Evolutionary conservation across 2,888 invertebrate genomes (phyloP), one percentile per base, ranked within the genome.

Genomic region (Dascillus cervinus): DNA sequence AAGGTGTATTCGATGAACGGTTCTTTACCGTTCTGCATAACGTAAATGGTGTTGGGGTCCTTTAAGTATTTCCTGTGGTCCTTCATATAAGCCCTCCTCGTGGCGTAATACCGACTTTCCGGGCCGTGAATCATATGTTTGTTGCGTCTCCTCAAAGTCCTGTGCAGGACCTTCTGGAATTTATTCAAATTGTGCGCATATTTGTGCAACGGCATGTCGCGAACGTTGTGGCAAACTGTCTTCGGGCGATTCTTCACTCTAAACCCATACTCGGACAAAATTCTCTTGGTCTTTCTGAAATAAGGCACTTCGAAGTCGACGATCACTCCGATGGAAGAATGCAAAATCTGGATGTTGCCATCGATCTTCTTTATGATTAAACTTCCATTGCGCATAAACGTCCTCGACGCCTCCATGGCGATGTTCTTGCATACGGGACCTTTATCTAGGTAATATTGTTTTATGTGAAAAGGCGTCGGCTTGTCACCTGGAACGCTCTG

Each of bases 321-420:
- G 2, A 33, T 25, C 24, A 28, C 24, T 11, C 37, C 34, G n/a
- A n/a, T n/a, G 13, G 26, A 32, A 2, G 37, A 19, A 15, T 32
- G 6, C 1, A 38, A 26, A 3, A 42, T 30, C 5, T 26, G 15
- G 15, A 40, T 22, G 9, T 31, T 33, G 6, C 42, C 42, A 35
- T 44, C 37, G 20, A 5, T 22, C 10, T 36, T 28, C n/a, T 39
- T 42, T 13, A 41, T 42, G 9, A 44, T 11, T 5, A 40, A 6
- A 19, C 26, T 34, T 4, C 44, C 44, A 19, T 30, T 33, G 3
- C 40, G 36, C 13, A 36, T 22, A 27, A 38, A 41, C 5, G 37
- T 42, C 17, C 44, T 29, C 3, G 35, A 42, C 22, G 28, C 13
- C 35, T 44, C 44, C n/a, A 33, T 9, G 5, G 11, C 11, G 2